phyloP scores from a whole-genome alignment of 2,888 invertebrate species.

The Ditula angustiorana region DNA sequence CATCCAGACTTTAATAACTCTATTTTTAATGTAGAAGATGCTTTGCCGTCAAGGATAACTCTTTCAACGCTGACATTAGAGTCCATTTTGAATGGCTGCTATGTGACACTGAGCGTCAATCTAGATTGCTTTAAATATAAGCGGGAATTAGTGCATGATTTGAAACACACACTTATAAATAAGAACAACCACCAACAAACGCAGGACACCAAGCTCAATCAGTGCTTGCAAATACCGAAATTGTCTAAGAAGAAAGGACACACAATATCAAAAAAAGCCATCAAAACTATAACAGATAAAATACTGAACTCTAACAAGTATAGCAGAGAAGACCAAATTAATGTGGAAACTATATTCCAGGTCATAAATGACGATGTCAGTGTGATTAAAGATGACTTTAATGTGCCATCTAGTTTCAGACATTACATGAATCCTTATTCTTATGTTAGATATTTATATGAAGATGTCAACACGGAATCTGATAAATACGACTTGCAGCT shows the following conservation, averaged over 20 bases:
- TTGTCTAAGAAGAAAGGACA: not conserved
- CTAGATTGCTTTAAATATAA: constrained; percentile 45
- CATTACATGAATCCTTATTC: constrained; percentile 52
- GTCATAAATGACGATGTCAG: constrained; percentile 48
- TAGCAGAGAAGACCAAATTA: not conserved
- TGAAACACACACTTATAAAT: constrained; percentile 56
- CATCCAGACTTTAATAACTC: constrained; percentile 48
- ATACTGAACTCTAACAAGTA: not conserved
- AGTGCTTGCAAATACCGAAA: constrained; percentile 39
- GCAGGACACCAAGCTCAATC: constrained; percentile 34
- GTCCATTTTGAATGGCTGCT: constrained; percentile 58
- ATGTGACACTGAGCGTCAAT: constrained; percentile 49
- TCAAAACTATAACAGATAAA: not conserved
- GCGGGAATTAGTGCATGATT: constrained; percentile 47
- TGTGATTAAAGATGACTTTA: constrained; percentile 2
- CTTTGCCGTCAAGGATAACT: constrained; percentile 47
- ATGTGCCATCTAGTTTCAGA: constrained; percentile 45
- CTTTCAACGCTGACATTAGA: constrained; percentile 43
- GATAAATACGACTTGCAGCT: constrained; percentile 59
- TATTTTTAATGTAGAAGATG: constrained; percentile 57
- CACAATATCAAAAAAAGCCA: not conserved
- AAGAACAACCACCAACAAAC: constrained; percentile 43
- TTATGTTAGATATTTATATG: constrained; percentile 60
- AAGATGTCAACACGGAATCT: constrained; percentile 43
- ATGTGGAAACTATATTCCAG: constrained; percentile 39